These are phyloP conservation scores for Lochmaea capreae DNA, from an alignment of 2,888 invertebrate species.

Conservation along the genomic window DNA sequence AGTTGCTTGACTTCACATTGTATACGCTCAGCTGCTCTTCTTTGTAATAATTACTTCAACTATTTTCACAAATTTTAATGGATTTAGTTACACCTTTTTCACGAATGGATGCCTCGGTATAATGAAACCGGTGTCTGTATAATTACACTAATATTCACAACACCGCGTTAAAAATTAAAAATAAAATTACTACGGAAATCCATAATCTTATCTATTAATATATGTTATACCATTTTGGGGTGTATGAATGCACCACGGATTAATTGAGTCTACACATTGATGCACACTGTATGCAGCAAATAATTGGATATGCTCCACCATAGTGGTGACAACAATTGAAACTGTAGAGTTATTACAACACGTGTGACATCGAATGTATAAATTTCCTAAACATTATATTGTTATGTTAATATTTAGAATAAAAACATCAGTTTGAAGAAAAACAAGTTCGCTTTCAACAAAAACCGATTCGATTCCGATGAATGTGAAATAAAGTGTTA, in stretches of 20 bases:
- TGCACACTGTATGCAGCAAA: no score
- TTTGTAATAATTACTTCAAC: background rate
- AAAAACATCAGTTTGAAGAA: slow-evolving; percentile 14
- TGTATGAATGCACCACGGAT: no score
- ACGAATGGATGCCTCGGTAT: background rate
- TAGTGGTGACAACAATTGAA: no score
- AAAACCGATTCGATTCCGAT: slow-evolving; percentile 25
- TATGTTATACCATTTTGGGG: no score
- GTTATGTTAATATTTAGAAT: slow-evolving; percentile 10
- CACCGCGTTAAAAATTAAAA: background rate
- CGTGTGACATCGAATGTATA: background rate
- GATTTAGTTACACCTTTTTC: background rate
- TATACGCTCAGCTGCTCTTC: no score
- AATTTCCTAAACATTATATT: background rate
- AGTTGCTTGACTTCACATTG: background rate
- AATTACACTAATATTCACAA: slow-evolving; percentile 1
- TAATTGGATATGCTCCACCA: background rate
- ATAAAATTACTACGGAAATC: no score
- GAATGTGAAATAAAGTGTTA: slow-evolving; percentile 26
- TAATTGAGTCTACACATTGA: no score
- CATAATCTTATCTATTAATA: background rate
- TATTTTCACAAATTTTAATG: slow-evolving; percentile 7
- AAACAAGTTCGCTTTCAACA: background rate
- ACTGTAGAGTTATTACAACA: no score
- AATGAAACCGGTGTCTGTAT: background rate